Base-by-base conservation (phyloP, 2,113 vertebrate species). In the Lasiurus borealis region DNA sequence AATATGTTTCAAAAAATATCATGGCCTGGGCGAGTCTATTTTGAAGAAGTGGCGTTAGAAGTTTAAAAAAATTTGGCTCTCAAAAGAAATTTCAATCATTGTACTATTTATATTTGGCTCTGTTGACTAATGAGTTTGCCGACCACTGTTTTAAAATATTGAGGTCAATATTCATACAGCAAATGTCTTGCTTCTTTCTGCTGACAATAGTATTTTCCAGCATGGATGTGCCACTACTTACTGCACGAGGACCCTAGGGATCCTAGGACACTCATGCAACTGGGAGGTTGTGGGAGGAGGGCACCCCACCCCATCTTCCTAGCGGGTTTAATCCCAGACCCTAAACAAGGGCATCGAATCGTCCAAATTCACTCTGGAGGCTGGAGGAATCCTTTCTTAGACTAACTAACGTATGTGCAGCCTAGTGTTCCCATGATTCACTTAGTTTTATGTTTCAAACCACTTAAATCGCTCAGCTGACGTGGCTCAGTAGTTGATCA, bases 131-230 rank as follows among this genome's bases (percentile, higher is more conserved):
- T 40, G 40, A 40, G 40, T 40, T 40, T 40, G 40, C 40, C 40
- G 40, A 57, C 57, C 48, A 52, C 50, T 40, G 29, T 44, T 72
- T 57, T 13, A 4, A 29, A 78, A 48, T 31, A 76, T 46, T 2
- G 2, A 78, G 5, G 54, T 73, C 71, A 46, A 52, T 46, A 46
- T 72, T 40, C 23, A 66, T 23, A 75, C 4, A 68, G 50, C 34
- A 76, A 62, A 71, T 46, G 31, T 46, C 15, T 48, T 88, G 46
- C 31, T 71, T 27, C 50, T 77, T 95, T 87, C 90, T 59, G 44
- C 44, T 44, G 71, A 77, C 46, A 34, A 54, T 64, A 69, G 27
- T 85, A 94, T 80, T 85, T 69, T 54, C 46, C 31, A 52, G 85
- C 10, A 34, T 8, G 57, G 62, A 36, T 40, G 34, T 68, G 73